These are phyloP conservation scores for Leucosticte australis DNA, from an alignment of 2,113 vertebrate species.

Conservation along the genomic window DNA sequence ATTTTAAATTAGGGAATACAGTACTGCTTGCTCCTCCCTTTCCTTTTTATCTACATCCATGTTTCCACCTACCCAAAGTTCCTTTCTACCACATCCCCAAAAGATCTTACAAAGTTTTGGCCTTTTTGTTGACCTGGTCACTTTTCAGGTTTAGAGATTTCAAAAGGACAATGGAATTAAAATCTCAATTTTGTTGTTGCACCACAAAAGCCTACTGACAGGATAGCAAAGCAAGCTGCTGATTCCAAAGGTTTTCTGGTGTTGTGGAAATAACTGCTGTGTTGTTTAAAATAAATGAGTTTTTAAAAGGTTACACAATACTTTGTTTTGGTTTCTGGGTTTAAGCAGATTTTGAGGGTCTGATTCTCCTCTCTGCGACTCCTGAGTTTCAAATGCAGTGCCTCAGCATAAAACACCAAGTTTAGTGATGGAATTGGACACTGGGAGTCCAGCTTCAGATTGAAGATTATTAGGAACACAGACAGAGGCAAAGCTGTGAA, in stretches of 20 bases:
- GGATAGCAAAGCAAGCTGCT: background rate
- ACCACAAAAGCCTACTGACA: background rate
- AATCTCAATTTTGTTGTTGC: background rate
- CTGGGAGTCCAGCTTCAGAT: background rate
- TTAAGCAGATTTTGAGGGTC: background rate
- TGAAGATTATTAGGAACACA: background rate
- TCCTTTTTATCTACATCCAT: background rate
- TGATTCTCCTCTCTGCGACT: background rate
- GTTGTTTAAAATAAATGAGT: background rate
- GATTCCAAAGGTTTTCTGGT: background rate
- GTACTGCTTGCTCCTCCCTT: constrained; percentile 4
- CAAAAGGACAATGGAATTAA: background rate
- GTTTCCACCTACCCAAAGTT: background rate
- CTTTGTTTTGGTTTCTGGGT: background rate
- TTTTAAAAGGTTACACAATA: background rate
- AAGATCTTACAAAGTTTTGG: background rate
- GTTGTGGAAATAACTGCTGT: background rate
- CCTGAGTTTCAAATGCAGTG: background rate
- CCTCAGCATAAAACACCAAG: background rate
- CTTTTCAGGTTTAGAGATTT: background rate
- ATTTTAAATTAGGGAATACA: background rate
- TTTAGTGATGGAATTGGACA: background rate
- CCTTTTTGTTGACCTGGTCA: background rate
- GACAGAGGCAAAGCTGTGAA: background rate
- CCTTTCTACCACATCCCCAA: background rate